Conservation (phyloP, 2,797 vertebrate genomes). For the Heterohyrax brucei region DNA sequence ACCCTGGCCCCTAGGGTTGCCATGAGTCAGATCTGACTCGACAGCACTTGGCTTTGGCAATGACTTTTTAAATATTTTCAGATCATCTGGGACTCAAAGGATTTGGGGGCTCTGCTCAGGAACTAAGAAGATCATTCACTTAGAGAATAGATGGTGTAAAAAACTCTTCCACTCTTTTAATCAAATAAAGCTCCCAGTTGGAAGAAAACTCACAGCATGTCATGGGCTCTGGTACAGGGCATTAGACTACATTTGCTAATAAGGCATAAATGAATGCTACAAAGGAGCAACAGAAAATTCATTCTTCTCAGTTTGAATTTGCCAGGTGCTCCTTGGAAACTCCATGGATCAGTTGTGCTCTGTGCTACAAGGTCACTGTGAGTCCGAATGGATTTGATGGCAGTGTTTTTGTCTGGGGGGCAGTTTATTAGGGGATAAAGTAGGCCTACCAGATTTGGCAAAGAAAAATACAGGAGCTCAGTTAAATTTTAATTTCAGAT, state of each 20-base stretch:
- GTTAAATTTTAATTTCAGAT: constrained; percentile 68
- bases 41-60: background rate
- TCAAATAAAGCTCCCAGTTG: constrained; percentile 69
- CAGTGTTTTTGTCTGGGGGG: too few relatives aligned
- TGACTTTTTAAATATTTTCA: constrained; percentile 39
- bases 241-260: constrained; percentile 55
- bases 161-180: constrained; percentile 69
- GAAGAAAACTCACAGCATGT: constrained; percentile 67
- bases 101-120: constrained; percentile 22
- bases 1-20: too few relatives aligned
- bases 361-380: too few relatives aligned
- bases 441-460: constrained; percentile 62
- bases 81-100: background rate
- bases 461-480: constrained; percentile 16
- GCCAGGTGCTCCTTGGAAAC: too few relatives aligned
- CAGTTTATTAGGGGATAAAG: constrained; percentile 9
- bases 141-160: background rate
- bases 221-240: background rate
- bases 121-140: constrained; percentile 29
- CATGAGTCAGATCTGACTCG: too few relatives aligned
- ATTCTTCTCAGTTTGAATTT: constrained; percentile 46
- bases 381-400: too few relatives aligned
- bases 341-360: too few relatives aligned
- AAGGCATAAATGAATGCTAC: constrained; percentile 67
- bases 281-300: constrained; percentile 67